Evolutionary conservation across 2,113 vertebrate genomes (phyloP).

Genomic region (Elachura formosa): DNA sequence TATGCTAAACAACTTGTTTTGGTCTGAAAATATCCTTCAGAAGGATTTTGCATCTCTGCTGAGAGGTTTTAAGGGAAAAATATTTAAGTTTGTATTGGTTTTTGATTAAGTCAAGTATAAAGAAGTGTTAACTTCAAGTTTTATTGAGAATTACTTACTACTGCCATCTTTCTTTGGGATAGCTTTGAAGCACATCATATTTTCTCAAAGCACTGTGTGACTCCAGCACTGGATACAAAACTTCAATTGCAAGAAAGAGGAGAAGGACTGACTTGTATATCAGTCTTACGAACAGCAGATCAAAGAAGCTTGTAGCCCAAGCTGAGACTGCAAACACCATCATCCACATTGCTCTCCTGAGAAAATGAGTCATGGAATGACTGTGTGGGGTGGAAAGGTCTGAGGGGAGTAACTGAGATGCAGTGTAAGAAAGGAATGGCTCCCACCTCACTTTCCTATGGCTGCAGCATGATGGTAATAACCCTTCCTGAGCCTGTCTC

Average conservation of each 20-base stretch:
- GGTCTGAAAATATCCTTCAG: background rate
- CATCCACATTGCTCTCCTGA: background rate
- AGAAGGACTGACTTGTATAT: background rate
- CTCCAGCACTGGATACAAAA: background rate
- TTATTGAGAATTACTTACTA: background rate
- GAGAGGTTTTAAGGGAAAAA: background rate
- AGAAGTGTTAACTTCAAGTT: background rate
- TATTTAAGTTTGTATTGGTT: background rate
- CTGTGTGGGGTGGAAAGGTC: background rate
- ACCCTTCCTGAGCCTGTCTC: background rate
- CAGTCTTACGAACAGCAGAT: background rate
- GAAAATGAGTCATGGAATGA: background rate
- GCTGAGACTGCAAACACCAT: background rate
- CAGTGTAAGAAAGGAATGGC: background rate
- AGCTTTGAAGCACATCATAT: background rate
- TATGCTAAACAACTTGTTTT: background rate
- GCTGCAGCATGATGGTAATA: background rate
- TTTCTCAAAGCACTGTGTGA: background rate
- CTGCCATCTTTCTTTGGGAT: background rate
- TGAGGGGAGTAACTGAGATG: background rate
- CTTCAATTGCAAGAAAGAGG: background rate
- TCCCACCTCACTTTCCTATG: background rate
- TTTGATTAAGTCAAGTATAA: background rate
- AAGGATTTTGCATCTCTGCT: background rate
- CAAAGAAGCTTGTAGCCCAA: background rate